phyloP scores from a whole-genome alignment of 2,797 vertebrate species.

The Sebastes matsubarae region DNA sequence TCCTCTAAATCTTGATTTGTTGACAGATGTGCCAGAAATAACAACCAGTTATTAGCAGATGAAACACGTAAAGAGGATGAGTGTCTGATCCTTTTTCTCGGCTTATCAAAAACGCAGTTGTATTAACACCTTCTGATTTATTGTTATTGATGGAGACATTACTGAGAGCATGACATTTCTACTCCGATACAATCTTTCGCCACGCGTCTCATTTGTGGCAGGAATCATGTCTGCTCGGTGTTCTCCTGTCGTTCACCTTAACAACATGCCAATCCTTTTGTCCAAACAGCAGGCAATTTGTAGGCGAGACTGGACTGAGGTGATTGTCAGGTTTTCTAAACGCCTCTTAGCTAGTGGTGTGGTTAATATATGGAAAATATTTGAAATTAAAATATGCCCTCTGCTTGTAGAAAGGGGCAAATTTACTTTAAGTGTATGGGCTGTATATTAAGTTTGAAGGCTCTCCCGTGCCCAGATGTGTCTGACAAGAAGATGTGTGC shows the following conservation, averaged over 20 bases:
- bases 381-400: constrained; percentile 9
- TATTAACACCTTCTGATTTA: constrained; percentile 38
- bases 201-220: constrained; percentile 39
- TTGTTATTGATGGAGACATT: constrained; percentile 58
- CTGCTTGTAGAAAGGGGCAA: neutral
- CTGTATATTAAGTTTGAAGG: constrained; percentile 24
- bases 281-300: constrained; percentile 39
- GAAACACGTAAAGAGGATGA: constrained; percentile 11
- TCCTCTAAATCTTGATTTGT: constrained; percentile 21
- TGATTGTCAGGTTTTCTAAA: constrained; percentile 41
- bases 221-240: constrained; percentile 26
- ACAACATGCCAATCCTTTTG: constrained; percentile 53
- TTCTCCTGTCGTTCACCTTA: constrained; percentile 21
- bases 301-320: neutral
- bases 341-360: constrained; percentile 8
- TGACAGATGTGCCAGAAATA: constrained; percentile 46
- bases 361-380: constrained; percentile 25
- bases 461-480: constrained; percentile 22
- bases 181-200: constrained; percentile 36
- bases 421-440: neutral
- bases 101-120: constrained; percentile 32
- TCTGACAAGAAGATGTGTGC: constrained; percentile 22
- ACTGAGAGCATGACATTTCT: constrained; percentile 44
- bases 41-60: constrained; percentile 41
- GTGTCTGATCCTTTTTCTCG: neutral